Percentiles rank a stretch among this genome's conserved stretches.
Evolutionary conservation across 2,797 vertebrate genomes (phyloP).

Genomic region (Denticeps clupeoides): DNA sequence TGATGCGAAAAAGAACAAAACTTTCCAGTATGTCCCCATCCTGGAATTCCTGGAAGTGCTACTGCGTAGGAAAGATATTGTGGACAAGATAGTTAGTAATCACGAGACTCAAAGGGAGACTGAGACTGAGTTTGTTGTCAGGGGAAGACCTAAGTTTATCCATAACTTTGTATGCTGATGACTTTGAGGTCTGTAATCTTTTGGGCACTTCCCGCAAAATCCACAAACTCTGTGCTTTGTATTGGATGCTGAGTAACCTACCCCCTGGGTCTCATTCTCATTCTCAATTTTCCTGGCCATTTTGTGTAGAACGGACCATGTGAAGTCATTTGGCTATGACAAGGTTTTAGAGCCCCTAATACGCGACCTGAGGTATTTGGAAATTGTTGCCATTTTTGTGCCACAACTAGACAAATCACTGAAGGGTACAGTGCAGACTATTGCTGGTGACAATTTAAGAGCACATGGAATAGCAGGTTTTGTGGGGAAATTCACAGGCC

Average conservation of each 20-base stretch:
- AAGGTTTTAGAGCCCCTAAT: constrained; percentile 12
- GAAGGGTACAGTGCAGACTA: constrained; percentile 4
- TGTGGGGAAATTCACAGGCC: constrained; percentile 4
- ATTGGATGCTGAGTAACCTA: constrained; percentile 9
- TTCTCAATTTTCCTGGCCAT: constrained; percentile 10
- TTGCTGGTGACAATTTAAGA: constrained; percentile 16
- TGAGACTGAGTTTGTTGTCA: constrained; percentile 1
- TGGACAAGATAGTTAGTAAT: too few relatives aligned
- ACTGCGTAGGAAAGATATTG: constrained; percentile 5
- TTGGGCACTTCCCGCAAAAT: constrained; percentile 5
- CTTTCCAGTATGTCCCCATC: constrained; percentile 27
- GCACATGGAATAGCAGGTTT: constrained; percentile 11
- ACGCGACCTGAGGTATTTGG: constrained; percentile 3
- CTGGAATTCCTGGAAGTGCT: constrained; percentile 18
- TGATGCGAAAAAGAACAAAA: constrained; percentile 14
- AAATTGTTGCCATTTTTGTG: constrained; percentile 13
- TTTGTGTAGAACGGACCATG: constrained; percentile 7
- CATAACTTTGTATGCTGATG: neutral
- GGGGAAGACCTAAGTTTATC: neutral
- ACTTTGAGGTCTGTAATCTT: constrained; percentile 1
- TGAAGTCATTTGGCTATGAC: constrained; percentile 8
- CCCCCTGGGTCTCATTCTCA: constrained; percentile 4
- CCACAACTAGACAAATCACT: neutral
- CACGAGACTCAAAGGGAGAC: too few relatives aligned
- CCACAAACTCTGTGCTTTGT: constrained; percentile 14